Evolutionary conservation across 2,888 invertebrate genomes (phyloP), one percentile per base, ranked within the genome.

Genomic region (Clepsis dumicolana): DNA sequence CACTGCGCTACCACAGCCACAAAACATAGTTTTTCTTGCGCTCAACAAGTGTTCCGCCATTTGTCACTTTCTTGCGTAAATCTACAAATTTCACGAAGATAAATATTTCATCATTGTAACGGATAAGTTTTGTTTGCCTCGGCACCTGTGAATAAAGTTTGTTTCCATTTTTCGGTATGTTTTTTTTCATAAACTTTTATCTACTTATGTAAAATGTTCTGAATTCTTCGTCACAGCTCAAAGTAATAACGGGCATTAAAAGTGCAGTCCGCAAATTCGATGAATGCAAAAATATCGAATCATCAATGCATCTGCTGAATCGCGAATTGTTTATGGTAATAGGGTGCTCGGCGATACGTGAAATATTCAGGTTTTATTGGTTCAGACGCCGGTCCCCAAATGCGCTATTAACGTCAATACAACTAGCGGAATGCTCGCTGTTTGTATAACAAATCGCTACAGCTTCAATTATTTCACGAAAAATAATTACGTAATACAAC

Each of bases 291-390:
- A 83, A 83, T 85, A 85, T 84, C 82, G 83, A 85, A 84, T 84
- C 81, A 83, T 80, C 78, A 77, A 74, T 80, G 81, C 84, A 81
- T 80, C 80, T 77, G 83, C 81, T 81, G 86, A 85, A 80, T 85
- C 80, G 81, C 79, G 86, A 89, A 89, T 88, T 87, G 86, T 89
- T 89, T 86, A 87, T 88, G 87, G 84, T 86, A 90, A 89, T 88
- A 77, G 76, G 72, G 74, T 67, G 71, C 72, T 75, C 72, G 73
- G 69, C 80, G 83, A 84, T 84, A 85, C 83, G 82, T 83, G 81
- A 85, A 87, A 88, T 85, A 84, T 86, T 82, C 81, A 72, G 78
- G 77, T 86, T 85, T 87, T 88, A 86, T 86, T 85, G 81, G 81
- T 79, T 73, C 74, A 72, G 73, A 71, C 71, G 71, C 73, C 25